phyloP scores from a whole-genome alignment of 2,113 vertebrate genomes.

The Peucedramus taeniatus region DNA sequence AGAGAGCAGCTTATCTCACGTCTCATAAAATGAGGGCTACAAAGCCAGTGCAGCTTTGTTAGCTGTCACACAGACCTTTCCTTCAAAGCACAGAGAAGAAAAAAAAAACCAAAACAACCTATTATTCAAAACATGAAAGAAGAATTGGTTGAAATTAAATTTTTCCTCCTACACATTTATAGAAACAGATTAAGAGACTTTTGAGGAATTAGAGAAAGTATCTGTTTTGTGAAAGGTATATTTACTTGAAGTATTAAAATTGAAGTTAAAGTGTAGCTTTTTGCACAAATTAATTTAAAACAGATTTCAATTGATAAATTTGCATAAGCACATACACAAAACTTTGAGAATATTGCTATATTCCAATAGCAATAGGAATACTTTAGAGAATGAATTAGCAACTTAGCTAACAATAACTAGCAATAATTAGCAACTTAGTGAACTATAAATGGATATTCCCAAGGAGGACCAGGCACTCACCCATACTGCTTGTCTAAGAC shows the following conservation, averaged over 20 bases:
- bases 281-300: neutral
- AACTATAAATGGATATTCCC: neutral
- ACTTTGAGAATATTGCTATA: neutral
- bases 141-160: neutral
- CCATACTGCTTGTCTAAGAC: neutral
- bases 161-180: neutral
- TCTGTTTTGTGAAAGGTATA: neutral
- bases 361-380: neutral
- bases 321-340: neutral
- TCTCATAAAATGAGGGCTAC: neutral
- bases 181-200: neutral
- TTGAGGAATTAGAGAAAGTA: neutral
- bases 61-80: neutral
- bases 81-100: neutral
- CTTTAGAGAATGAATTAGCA: neutral
- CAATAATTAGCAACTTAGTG: neutral
- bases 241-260: neutral
- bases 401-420: neutral
- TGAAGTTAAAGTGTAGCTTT: neutral
- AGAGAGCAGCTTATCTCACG: neutral
- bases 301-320: neutral
- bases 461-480: neutral
- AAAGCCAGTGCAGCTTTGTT: neutral
- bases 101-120: neutral
- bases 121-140: neutral